Evolutionary conservation across 2,888 invertebrate genomes (phyloP), one percentile per base, ranked within the genome.

Genomic region (Cryptus viduatorius): DNA sequence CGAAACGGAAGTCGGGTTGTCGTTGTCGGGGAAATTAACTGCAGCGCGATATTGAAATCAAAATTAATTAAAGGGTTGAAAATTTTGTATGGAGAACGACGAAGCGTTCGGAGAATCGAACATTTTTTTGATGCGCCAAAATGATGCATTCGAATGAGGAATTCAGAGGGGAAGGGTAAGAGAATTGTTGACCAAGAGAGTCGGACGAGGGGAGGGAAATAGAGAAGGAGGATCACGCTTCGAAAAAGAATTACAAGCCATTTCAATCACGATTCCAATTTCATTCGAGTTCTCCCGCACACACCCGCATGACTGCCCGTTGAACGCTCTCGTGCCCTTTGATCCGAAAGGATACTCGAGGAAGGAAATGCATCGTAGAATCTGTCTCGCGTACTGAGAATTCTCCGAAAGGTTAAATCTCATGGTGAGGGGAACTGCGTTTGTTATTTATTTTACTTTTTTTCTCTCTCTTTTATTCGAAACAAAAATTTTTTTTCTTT

Each of bases 261-360:
- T 89, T 61, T 89, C 88, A 89, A 89, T 89, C 88, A 88, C 88
- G 86, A 87, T 89, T 89, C 85, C 88, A 89, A 89, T 89, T 89
- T 88, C 87, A 86, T 89, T 89, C 86, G 86, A 81, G 81, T 37
- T 46, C 37, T 37, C 37, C 37, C 79, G 29, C 59, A 10, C 59
- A 24, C 10, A 48, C 84, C 61, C 81, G 42, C 79, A 75, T 69
- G 71, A 19, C 75, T 72, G 56, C 72, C 53, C 71, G 53, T 24
- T 42, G 79, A 50, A 61, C 73, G 75, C 69, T 65, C 65, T 46
- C 72, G 44, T 81, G 87, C 77, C 80, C 87, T 87, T 87, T 87
- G 87, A 87, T 86, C 87, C 83, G 78, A 77, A 76, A 69, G 67
- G 71, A 84, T 73, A 19, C 79, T 61, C 64, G 75, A 71, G 67